A percentile compares a stretch with the other conserved stretches of the same genome.
These are phyloP conservation scores for Leptatherina wallacei DNA, from an alignment of 2,797 vertebrate genomes.

Conservation along the genomic window DNA sequence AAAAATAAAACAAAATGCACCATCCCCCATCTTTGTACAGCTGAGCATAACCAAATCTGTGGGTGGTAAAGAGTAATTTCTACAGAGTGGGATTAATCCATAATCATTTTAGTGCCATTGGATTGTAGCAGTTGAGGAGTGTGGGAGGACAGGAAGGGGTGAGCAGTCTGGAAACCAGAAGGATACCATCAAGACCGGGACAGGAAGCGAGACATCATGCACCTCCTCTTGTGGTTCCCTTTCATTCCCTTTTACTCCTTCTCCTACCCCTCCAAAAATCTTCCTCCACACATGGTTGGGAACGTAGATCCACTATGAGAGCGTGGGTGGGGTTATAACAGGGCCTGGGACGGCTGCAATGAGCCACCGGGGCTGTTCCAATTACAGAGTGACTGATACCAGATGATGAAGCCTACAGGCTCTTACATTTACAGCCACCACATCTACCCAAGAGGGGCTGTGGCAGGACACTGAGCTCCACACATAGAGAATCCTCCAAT, in stretches of 20 bases:
- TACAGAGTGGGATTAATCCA: slow-evolving; percentile 58
- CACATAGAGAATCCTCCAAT: slow-evolving; percentile 59
- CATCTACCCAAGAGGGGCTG: slow-evolving; percentile 66
- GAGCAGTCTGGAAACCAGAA: slow-evolving; percentile 67
- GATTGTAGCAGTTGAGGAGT: slow-evolving; percentile 10
- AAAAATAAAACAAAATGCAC: not conserved
- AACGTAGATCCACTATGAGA: slow-evolving; percentile 59
- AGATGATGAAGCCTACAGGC: slow-evolving; percentile 71
- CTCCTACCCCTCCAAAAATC: slow-evolving; percentile 39
- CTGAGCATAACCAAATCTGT: slow-evolving; percentile 47
- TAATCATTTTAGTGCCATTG: slow-evolving; percentile 60
- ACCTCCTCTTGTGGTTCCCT: slow-evolving; percentile 47
- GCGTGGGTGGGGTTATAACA: slow-evolving; percentile 67
- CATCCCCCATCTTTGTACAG: not conserved
- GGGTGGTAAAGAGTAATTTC: slow-evolving; percentile 65
- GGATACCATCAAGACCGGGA: slow-evolving; percentile 55
- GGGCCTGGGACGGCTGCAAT: slow-evolving; percentile 60
- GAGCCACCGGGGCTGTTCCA: slow-evolving; percentile 66
- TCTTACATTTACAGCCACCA: slow-evolving; percentile 67
- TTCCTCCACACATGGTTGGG: slow-evolving; percentile 60
- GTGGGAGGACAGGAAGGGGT: slow-evolving; percentile 13
- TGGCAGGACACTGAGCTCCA: slow-evolving; percentile 53
- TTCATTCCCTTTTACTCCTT: slow-evolving; percentile 35
- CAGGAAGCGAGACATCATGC: slow-evolving; percentile 58
- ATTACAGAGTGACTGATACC: slow-evolving; percentile 78